These are phyloP conservation scores for Drosophila ficusphila DNA, from an alignment of 1,140 invertebrate genomes.

Conservation along the genomic window DNA sequence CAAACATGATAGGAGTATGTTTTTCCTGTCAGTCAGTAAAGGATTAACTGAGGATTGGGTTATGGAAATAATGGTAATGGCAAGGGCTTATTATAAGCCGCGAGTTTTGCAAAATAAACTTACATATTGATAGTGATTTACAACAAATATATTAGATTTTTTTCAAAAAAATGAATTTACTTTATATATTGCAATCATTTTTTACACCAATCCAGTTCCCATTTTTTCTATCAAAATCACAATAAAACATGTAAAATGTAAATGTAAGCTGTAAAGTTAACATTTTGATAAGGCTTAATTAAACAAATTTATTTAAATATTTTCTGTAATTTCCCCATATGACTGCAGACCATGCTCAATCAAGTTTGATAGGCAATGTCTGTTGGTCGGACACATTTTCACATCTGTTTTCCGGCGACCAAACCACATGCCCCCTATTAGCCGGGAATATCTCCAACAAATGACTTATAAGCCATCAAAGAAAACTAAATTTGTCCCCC, in stretches of 20 bases:
- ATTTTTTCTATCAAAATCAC: background rate
- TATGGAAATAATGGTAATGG: conserved; percentile 2
- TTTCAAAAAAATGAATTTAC: too few species aligned
- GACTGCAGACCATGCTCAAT: conserved; percentile 12
- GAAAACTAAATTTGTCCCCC: conserved; percentile 28
- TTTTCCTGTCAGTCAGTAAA: background rate
- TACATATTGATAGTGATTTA: background rate
- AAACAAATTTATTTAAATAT: conserved; percentile 11
- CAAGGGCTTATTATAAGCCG: background rate
- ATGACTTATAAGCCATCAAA: conserved; percentile 17
- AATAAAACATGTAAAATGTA: conserved; percentile 10
- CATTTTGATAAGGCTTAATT: background rate
- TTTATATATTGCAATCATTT: background rate
- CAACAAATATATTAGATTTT: background rate
- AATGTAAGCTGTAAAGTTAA: background rate
- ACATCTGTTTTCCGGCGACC: conserved; percentile 28
- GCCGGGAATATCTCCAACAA: conserved; percentile 23
- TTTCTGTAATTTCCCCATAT: background rate
- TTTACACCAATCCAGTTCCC: background rate
- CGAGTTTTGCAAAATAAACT: background rate
- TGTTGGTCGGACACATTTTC: conserved; percentile 2
- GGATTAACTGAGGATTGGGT: conserved; percentile 15
- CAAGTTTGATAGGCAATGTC: conserved; percentile 4
- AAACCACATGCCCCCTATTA: conserved; percentile 39
- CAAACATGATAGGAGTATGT: conserved; percentile 1